A percentile compares a stretch with the other conserved stretches of the same genome.
Evolutionary conservation across 2,888 invertebrate genomes (phyloP).

Genomic region (Scaptomyza polygonia): DNA sequence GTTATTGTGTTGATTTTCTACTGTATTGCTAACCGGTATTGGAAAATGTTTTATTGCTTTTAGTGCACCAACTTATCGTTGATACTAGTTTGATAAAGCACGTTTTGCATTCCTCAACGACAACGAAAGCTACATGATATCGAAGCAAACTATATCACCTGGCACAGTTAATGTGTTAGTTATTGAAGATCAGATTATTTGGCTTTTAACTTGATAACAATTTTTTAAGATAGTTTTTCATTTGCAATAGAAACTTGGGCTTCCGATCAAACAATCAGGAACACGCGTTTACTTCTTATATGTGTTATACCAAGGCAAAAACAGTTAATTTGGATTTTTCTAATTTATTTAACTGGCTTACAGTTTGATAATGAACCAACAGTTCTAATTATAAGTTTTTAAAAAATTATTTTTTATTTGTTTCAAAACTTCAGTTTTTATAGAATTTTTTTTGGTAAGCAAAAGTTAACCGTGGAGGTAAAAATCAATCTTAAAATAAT

Average conservation of each 20-base stretch:
- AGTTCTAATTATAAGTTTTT: not conserved
- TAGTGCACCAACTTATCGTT: conserved; percentile 54
- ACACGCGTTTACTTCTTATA: no score
- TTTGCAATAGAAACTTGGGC: no score
- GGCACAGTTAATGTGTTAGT: not conserved
- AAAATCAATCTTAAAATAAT: not conserved
- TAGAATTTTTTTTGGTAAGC: not conserved
- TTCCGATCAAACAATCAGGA: no score
- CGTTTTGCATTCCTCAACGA: conserved; percentile 27
- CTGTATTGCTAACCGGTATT: conserved; percentile 44
- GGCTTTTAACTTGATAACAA: no score
- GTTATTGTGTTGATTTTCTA: conserved; percentile 2
- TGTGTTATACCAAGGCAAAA: no score
- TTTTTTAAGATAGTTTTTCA: no score
- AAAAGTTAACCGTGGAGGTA: not conserved
- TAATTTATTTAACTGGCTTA: not conserved
- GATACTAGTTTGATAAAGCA: conserved; percentile 30
- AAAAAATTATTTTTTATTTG: not conserved
- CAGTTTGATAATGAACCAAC: not conserved
- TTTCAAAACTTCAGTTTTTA: no score
- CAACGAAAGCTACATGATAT: not conserved
- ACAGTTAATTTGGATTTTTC: not conserved
- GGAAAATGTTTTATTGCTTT: conserved; percentile 44
- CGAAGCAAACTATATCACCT: conserved; percentile 1
- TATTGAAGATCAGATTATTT: not conserved